Percentiles rank a stretch among this genome's conserved stretches.
These are phyloP conservation scores for Pteronura brasiliensis DNA, from an alignment of 2,113 vertebrate genomes.

Conservation along the genomic window DNA sequence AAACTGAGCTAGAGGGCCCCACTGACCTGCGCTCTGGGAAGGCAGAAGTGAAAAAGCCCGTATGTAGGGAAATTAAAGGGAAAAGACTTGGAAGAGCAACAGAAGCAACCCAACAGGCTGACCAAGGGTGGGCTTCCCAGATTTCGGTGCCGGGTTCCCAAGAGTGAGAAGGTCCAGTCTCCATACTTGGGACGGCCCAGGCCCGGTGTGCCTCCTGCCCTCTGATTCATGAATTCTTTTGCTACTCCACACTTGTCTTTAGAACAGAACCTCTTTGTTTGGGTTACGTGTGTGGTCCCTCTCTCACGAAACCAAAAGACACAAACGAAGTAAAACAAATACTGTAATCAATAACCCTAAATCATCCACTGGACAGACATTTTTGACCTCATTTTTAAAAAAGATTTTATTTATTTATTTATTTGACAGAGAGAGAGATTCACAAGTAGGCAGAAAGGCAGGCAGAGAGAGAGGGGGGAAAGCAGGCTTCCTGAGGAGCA, in stretches of 20 bases:
- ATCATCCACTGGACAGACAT: neutral
- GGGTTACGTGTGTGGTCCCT: neutral
- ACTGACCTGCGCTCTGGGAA: neutral
- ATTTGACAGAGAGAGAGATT: no score
- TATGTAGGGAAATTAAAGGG: neutral
- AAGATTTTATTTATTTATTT: no score
- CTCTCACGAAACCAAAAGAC: neutral
- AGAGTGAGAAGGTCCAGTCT: neutral
- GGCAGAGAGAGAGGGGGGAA: no score
- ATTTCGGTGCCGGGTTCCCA: no score
- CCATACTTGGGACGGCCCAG: neutral
- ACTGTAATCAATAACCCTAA: neutral
- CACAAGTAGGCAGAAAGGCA: no score
- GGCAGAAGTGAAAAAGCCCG: neutral
- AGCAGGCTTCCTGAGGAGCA: no score
- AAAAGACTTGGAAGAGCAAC: neutral
- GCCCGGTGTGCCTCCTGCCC: fast-evolving
- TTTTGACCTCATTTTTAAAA: neutral
- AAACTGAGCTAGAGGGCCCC: neutral
- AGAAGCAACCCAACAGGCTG: neutral
- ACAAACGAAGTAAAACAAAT: neutral
- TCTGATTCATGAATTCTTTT: neutral
- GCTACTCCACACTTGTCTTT: neutral
- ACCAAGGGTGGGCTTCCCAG: fast-evolving
- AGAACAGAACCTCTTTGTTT: neutral